phyloP scores from a whole-genome alignment of 2,888 invertebrate genomes.

The Netelia fuscicornis region DNA sequence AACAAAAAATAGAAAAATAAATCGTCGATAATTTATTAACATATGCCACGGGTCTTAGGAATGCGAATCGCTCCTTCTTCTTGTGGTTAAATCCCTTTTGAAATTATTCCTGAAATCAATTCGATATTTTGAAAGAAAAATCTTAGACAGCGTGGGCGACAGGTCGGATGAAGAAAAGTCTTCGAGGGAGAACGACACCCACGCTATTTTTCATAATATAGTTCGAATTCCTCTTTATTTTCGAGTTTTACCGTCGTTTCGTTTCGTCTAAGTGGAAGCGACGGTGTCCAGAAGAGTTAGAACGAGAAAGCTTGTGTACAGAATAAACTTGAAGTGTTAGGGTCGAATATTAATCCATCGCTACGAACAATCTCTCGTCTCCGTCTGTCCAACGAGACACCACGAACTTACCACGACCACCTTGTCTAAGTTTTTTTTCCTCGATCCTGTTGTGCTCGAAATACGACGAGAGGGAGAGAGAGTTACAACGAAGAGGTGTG shows the following conservation, averaged over 20 bases:
- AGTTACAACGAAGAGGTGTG: slow-evolving; percentile 73
- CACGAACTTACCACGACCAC: slow-evolving; percentile 34
- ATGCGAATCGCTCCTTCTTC: too few relatives aligned
- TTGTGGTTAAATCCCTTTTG: too few relatives aligned
- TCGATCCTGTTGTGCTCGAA: slow-evolving; percentile 12
- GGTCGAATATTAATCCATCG: slow-evolving; percentile 14
- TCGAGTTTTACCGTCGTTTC: slow-evolving; percentile 42
- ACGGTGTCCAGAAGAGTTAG: slow-evolving; percentile 29
- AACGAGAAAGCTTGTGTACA: slow-evolving; percentile 17
- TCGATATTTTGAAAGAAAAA: neutral
- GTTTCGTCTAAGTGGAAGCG: slow-evolving; percentile 12
- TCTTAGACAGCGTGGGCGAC: neutral
- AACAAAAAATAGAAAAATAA: neutral
- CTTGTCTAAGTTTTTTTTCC: slow-evolving; percentile 30
- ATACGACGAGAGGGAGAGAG: slow-evolving; percentile 39
- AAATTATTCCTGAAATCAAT: neutral
- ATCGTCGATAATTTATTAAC: too few relatives aligned
- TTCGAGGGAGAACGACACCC: slow-evolving; percentile 30
- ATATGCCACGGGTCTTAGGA: too few relatives aligned
- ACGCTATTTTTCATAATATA: slow-evolving; percentile 41
- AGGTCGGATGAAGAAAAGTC: slow-evolving; percentile 7
- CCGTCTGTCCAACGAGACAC: slow-evolving; percentile 16
- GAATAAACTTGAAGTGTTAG: slow-evolving; percentile 11
- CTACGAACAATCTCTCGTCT: slow-evolving; percentile 32
- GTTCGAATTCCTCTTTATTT: slow-evolving; percentile 39